phyloP scores from a whole-genome alignment of 2,888 invertebrate species.

The Malthinus flaveolus region DNA sequence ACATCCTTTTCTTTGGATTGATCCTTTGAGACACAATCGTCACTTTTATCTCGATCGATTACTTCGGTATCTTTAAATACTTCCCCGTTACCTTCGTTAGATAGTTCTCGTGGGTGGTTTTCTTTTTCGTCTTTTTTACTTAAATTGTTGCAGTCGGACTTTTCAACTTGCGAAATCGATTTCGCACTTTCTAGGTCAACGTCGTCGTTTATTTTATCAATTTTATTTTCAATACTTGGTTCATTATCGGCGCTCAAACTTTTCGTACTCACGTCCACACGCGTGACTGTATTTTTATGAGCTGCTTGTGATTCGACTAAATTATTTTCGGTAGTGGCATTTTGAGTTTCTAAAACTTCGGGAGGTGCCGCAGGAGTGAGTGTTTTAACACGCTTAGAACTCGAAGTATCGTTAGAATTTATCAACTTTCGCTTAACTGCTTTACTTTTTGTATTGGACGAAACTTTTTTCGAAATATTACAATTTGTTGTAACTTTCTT shows the following conservation, averaged over 20 bases:
- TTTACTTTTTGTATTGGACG: not conserved
- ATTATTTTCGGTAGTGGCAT: not conserved
- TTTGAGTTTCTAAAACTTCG: not conserved
- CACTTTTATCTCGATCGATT: constrained; percentile 6
- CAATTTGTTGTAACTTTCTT: not conserved
- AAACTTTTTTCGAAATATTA: not conserved
- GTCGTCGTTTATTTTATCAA: not conserved
- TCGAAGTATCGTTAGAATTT: not conserved
- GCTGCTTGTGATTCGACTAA: not conserved
- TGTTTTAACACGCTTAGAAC: not conserved
- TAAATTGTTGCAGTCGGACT: too few species aligned
- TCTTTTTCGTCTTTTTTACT: not conserved
- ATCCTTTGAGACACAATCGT: not conserved
- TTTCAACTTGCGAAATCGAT: not conserved
- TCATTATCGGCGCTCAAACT: not conserved
- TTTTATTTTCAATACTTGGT: not conserved
- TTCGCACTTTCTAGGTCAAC: not conserved
- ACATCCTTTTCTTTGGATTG: not conserved
- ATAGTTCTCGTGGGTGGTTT: not conserved
- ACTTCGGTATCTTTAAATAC: not conserved
- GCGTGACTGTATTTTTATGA: not conserved
- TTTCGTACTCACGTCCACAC: not conserved
- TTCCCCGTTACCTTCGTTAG: not conserved
- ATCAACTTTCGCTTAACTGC: not conserved
- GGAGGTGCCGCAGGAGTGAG: not conserved